Evolutionary conservation across 2,113 vertebrate genomes (phyloP), one percentile per base, ranked within the genome.

Genomic region (Hucho hucho): DNA sequence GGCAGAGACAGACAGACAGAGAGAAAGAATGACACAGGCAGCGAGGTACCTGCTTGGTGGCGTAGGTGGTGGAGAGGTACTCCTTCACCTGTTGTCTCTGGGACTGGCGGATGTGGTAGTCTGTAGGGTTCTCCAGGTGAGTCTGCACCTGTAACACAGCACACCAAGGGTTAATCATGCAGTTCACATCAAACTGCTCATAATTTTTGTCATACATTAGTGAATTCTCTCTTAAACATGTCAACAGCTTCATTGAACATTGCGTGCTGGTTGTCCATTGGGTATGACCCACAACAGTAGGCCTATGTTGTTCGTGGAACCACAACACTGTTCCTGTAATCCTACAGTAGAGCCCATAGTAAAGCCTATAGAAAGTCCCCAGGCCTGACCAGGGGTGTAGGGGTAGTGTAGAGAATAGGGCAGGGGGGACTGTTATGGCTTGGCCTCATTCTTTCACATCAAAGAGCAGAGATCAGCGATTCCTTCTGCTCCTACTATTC

Each of bases 81-180:
- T 98, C 96, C 84, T 96, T 96, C 32, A 99, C 95, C 87, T 99
- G 98, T 84, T 98, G 97, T 81, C 95, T 94, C 87, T 95, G 94
- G 0, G 97, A 97, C 91, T 98, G 96, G 75, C 97, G 96, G 89
- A 99, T 93, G 87, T 99, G 98, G 91, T 99, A 99, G 25, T 94
- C 94, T 58, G 98, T 99, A 74, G 98, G 98, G 83, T 99, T 99
- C 89, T 99, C 98, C 87, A 99, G 93, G 88, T 98, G 95, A 53
- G 96, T 97, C 89, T 99, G 95, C 7, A 99, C 97, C 98, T 99
- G 87, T 61, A 56, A 14, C 53, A 18, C 18, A 56, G 53, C 20
- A 20, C 4, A 20, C 53, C 49, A 4, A 56, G 13, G 53, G 18
- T 56, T 4, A 56, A 20, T 14, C 22, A 18, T 6, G 11, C 22